phyloP scores from a whole-genome alignment of 2,113 vertebrate genomes.

The Dolichallabes microphthalmus region DNA sequence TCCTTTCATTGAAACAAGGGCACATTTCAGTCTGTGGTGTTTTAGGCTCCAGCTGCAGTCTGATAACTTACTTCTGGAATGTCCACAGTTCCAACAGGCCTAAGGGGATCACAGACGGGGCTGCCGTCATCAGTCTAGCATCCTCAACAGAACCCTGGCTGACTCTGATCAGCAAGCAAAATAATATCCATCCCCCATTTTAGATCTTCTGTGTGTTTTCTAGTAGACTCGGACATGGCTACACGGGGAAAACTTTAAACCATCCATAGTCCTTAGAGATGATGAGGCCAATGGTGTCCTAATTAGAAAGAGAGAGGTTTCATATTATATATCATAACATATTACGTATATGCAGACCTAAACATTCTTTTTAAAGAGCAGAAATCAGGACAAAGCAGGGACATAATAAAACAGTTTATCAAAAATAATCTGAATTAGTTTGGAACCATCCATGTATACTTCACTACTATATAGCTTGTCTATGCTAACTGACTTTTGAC shows the following conservation, averaged over 20 bases:
- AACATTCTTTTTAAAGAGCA: no score
- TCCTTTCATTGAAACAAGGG: background rate
- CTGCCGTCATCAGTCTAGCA: constrained; percentile 7
- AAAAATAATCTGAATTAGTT: background rate
- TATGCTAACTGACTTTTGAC: background rate
- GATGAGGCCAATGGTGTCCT: background rate
- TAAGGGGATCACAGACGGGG: background rate
- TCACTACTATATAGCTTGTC: constrained; percentile 5
- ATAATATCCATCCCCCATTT: background rate
- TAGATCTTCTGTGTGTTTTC: background rate
- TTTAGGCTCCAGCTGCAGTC: background rate
- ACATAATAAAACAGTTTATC: constrained; percentile 12
- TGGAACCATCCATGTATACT: background rate
- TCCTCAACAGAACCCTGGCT: background rate
- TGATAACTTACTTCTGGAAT: constrained; percentile 2
- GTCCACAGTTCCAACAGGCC: background rate
- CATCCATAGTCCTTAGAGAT: background rate
- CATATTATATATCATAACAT: no score
- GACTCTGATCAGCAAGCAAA: background rate
- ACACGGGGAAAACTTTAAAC: background rate
- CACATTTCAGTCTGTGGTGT: background rate
- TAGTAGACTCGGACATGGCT: background rate
- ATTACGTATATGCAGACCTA: no score
- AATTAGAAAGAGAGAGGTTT: background rate
- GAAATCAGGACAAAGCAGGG: no score